phyloP scores from a whole-genome alignment of 2,113 vertebrate genomes.

The Holacanthus passer region DNA sequence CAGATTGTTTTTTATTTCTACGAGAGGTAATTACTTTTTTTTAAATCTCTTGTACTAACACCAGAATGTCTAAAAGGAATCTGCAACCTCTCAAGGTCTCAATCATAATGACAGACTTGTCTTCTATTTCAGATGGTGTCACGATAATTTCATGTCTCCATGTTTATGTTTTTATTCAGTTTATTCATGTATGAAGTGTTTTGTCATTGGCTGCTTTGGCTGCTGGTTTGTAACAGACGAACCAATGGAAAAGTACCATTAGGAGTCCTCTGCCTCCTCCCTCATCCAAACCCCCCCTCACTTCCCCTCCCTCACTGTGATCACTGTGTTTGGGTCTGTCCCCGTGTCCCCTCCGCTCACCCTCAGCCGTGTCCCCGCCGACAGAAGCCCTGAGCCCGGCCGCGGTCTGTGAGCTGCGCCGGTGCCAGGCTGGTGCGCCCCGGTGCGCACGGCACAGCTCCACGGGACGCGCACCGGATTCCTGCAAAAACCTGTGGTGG shows the following conservation, averaged over 20 bases:
- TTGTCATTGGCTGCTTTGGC: neutral
- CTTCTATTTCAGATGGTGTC: neutral
- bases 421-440: constrained; percentile 54
- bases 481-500: neutral
- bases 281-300: neutral
- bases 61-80: neutral
- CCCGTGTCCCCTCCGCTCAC: constrained; percentile 22
- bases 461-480: neutral
- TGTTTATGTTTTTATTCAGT: neutral
- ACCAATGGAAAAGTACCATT: constrained; percentile 53
- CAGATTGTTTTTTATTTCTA: neutral
- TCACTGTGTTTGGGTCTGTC: constrained; percentile 34
- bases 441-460: constrained; percentile 47
- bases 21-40: neutral
- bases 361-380: constrained; percentile 11
- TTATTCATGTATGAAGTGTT: neutral
- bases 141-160: neutral
- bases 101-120: neutral
- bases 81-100: neutral
- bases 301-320: constrained; percentile 8
- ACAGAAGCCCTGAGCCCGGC: constrained; percentile 7
- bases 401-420: constrained; percentile 7
- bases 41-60: neutral
- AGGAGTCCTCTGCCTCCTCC: constrained; percentile 11
- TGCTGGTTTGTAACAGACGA: neutral